phyloP scores from a whole-genome alignment of 2,888 invertebrate species.

The Sesamia inferens region DNA sequence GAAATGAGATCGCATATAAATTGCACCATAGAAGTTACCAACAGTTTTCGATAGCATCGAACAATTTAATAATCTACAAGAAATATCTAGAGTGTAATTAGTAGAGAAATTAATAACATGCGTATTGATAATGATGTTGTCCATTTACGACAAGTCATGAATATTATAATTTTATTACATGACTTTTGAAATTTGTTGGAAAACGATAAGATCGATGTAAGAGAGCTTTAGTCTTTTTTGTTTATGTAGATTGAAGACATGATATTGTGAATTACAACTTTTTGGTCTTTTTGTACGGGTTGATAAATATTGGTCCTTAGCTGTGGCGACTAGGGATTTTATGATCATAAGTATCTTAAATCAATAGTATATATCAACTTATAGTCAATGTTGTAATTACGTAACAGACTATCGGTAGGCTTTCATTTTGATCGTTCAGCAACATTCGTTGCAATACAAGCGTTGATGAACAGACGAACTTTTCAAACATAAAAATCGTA shows the following conservation, averaged over 20 bases:
- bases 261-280: background rate
- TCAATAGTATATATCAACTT: too few relatives aligned
- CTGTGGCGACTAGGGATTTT: background rate
- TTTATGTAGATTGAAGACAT: background rate
- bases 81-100: slow-evolving; percentile 66
- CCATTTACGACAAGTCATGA: slow-evolving; percentile 31
- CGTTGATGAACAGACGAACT: background rate
- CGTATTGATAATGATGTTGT: slow-evolving; percentile 45
- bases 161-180: slow-evolving; percentile 50
- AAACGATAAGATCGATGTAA: slow-evolving; percentile 31
- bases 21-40: slow-evolving; percentile 54
- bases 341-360: background rate
- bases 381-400: background rate
- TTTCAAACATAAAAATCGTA: too few relatives aligned
- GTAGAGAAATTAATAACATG: slow-evolving; percentile 60
- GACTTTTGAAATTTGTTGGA: slow-evolving; percentile 24
- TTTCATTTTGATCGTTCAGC: too few relatives aligned
- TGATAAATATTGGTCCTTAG: background rate
- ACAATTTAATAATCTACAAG: slow-evolving; percentile 65
- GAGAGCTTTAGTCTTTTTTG: background rate
- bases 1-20: slow-evolving; percentile 42
- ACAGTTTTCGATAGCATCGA: slow-evolving; percentile 53
- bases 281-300: background rate
- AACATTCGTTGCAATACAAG: too few relatives aligned
- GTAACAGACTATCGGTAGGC: background rate